Conservation (phyloP, 2,113 vertebrate species). For the Eulemur rufifrons region DNA sequence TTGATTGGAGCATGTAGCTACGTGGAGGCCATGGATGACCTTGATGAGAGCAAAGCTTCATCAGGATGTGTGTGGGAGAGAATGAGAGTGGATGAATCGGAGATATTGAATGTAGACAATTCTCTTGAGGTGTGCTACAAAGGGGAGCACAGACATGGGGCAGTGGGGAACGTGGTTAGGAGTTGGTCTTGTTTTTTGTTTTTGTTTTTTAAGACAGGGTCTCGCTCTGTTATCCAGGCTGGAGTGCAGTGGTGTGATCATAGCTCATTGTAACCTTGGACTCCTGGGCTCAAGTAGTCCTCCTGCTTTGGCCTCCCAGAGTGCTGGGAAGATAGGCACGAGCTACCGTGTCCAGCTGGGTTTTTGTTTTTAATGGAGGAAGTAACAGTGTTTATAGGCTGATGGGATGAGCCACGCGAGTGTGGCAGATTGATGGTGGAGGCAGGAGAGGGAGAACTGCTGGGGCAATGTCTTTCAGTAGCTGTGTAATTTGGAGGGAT, state of each 20-base stretch:
- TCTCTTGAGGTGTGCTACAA: background rate
- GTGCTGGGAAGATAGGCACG: no score
- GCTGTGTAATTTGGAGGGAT: background rate
- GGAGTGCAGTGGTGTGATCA: no score
- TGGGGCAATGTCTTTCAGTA: background rate
- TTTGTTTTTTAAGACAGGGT: background rate
- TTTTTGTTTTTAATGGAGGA: background rate
- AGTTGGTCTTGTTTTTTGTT: background rate
- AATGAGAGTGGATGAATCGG: background rate
- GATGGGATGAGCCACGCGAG: background rate
- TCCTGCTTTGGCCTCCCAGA: no score
- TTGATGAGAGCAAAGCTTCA: background rate
- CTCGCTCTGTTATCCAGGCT: no score
- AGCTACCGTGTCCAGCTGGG: no score
- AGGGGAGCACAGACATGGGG: background rate
- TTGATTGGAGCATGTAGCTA: background rate
- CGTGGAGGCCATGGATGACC: background rate
- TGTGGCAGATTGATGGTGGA: background rate
- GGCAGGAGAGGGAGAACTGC: background rate
- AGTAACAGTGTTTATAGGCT: background rate
- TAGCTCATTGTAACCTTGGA: no score
- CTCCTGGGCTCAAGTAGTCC: no score
- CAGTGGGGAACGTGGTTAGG: background rate
- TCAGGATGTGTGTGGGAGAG: background rate
- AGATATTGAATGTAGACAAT: background rate